Evolutionary conservation across 2,113 vertebrate genomes (phyloP).

Genomic region (Uria lomvia): DNA sequence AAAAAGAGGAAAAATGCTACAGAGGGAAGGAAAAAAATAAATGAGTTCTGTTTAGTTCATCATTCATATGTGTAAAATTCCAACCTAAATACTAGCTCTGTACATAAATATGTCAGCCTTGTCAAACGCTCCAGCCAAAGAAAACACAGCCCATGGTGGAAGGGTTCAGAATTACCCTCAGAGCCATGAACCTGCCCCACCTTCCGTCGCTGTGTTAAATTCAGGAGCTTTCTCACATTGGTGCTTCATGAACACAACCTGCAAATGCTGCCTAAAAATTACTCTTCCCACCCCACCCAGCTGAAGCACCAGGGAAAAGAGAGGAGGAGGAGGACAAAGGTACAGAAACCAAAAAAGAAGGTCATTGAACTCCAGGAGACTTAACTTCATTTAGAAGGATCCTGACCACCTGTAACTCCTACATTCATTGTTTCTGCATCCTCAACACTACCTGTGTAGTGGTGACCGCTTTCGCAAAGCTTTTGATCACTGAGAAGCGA

Average conservation of each 20-base stretch:
- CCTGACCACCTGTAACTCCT: neutral
- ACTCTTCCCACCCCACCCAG: neutral
- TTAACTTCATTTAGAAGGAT: neutral
- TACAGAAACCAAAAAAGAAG: neutral
- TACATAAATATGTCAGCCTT: constrained; percentile 73
- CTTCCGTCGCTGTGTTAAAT: constrained; percentile 18
- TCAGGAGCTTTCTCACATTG: constrained; percentile 14
- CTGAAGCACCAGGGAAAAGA: neutral
- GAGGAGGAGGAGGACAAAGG: neutral
- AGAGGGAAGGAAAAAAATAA: constrained; percentile 44
- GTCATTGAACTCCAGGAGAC: neutral
- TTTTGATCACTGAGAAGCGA: neutral
- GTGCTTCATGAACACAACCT: constrained; percentile 2
- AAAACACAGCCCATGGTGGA: constrained; percentile 50
- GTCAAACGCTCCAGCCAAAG: constrained; percentile 64
- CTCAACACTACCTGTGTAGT: neutral
- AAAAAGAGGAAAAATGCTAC: neutral
- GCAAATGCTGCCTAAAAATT: neutral
- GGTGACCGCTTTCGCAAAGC: neutral
- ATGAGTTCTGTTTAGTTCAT: constrained; percentile 69
- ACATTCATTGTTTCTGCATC: neutral
- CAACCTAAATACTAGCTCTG: constrained; percentile 72
- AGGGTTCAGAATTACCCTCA: constrained; percentile 47
- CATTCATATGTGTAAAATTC: constrained; percentile 74
- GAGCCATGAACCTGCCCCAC: constrained; percentile 34